Conservation (phyloP, 2,888 invertebrate species). For the Gastracanthus pulcherrimus region DNA sequence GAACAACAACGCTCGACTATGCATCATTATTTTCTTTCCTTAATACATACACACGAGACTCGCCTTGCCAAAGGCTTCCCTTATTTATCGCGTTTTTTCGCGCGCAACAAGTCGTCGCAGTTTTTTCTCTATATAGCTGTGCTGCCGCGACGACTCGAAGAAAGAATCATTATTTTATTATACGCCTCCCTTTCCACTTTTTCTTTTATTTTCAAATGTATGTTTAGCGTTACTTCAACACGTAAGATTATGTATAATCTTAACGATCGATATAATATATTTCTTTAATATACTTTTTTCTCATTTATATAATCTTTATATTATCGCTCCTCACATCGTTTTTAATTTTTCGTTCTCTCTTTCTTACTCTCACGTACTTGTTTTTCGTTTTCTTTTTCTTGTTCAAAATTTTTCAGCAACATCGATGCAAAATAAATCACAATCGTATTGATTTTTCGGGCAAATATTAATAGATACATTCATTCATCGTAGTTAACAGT, state of each 20-base stretch:
- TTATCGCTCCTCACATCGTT: constrained; percentile 46
- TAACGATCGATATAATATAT: constrained; percentile 65
- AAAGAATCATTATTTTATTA: constrained; percentile 47
- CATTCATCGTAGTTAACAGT: constrained; percentile 38
- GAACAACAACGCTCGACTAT: constrained; percentile 38
- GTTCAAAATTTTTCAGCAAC: constrained; percentile 55
- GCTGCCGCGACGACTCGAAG: constrained; percentile 10
- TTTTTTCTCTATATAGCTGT: constrained; percentile 27
- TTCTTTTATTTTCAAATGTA: constrained; percentile 38
- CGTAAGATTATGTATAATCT: constrained; percentile 67
- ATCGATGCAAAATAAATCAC: constrained; percentile 75
- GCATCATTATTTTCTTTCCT: constrained; percentile 3
- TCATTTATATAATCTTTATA: constrained; percentile 62
- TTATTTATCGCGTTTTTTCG: constrained; percentile 1
- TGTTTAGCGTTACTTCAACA: constrained; percentile 57
- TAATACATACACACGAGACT: constrained; percentile 16
- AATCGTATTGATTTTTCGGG: constrained; percentile 65
- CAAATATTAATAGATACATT: constrained; percentile 36
- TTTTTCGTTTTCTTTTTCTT: constrained; percentile 59
- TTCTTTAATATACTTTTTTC: constrained; percentile 61
- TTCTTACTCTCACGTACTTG: constrained; percentile 39
- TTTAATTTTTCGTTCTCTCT: constrained; percentile 42
- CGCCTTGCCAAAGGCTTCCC: constrained; percentile 19
- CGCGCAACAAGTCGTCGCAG: constrained; percentile 20
- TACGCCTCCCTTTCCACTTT: constrained; percentile 10